Base-by-base conservation (phyloP, 1,140 invertebrate genomes). In the Diploscapter pachys region DNA sequence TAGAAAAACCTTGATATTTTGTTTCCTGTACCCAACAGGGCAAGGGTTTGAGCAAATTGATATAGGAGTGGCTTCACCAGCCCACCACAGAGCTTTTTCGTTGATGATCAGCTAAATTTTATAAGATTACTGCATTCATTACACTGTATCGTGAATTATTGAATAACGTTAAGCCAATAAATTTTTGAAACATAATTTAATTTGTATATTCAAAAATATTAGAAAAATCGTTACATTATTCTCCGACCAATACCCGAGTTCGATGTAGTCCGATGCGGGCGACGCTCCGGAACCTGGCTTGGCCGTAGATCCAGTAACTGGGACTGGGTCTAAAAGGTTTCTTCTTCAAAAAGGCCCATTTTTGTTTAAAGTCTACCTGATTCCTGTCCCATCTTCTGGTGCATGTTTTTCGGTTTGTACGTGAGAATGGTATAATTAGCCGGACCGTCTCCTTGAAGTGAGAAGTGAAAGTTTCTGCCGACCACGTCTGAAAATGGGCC, bases 41-140 rank as follows among this genome's bases (percentile, higher is more conserved):
- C 91, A 91, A 49, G 89, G 88, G 56, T 89, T 86, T 79, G 90
- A 91, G 84, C 91, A 92, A 11, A 89, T 87, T 51, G 91, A 91
- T 52, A 86, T 84, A 4, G 90, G 89, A 52, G 88, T 87, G 72
- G 85, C 55, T 4, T 64, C 68, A 49, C 53, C 80, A 51, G 51
- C 52, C 77, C 81, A 48, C 78, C 61, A 69, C n/a, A 83, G 65
- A 83, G 82, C 68, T 82, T 63, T 57, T 63, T 84, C 82, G 64
- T 85, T 72, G 31, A 84, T 82, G 31, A 81, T 81, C 51, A 82
- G 57, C 73, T 83, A 56, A 76, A 82, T n/a, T n/a, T n/a, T n/a
- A n/a, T n/a, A n/a, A n/a, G n/a, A n/a, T n/a, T n/a, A n/a, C n/a
- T n/a, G n/a, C n/a, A n/a, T n/a, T n/a, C n/a, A n/a, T n/a, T n/a